A percentile compares a stretch with the other conserved stretches of the same genome.
These are phyloP conservation scores for Falco rusticolus DNA, from an alignment of 2,797 vertebrate species.

Conservation along the genomic window DNA sequence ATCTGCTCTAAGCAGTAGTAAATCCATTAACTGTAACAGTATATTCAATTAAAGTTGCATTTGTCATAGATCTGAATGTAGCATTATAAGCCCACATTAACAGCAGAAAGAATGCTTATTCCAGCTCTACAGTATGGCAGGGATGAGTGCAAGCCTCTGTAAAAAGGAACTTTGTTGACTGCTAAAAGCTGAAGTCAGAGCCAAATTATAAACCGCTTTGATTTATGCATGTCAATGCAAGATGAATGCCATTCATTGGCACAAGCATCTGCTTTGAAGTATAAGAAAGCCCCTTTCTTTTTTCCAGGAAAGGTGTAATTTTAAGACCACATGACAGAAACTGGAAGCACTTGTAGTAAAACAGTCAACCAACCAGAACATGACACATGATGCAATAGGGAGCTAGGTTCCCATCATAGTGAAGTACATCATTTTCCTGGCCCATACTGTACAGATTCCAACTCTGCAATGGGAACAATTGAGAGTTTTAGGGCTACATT, in stretches of 20 bases:
- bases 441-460: not conserved
- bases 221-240: not conserved
- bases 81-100: not conserved
- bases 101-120: not conserved
- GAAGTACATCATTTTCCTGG: not conserved
- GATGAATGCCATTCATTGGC: not conserved
- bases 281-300: not conserved
- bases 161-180: conserved; percentile 4
- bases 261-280: not conserved
- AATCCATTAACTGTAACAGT: conserved; percentile 24
- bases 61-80: conserved; percentile 10
- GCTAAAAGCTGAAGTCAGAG: not conserved
- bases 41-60: conserved; percentile 42
- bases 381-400: rapidly evolving
- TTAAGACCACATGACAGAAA: conserved; percentile 1
- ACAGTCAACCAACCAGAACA: not conserved
- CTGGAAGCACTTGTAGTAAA: not conserved
- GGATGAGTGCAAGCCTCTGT: not conserved
- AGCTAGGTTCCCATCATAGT: not conserved
- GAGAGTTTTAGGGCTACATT: not conserved
- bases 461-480: not conserved
- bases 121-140: not conserved
- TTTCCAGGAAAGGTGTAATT: not conserved
- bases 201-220: conserved; percentile 22
- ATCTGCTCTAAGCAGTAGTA: not conserved